A percentile compares a stretch with the other conserved stretches of the same genome.
Conservation (phyloP, 53 echinoderm and acorn worm genomes). For the Apostichopus leukothele region DNA sequence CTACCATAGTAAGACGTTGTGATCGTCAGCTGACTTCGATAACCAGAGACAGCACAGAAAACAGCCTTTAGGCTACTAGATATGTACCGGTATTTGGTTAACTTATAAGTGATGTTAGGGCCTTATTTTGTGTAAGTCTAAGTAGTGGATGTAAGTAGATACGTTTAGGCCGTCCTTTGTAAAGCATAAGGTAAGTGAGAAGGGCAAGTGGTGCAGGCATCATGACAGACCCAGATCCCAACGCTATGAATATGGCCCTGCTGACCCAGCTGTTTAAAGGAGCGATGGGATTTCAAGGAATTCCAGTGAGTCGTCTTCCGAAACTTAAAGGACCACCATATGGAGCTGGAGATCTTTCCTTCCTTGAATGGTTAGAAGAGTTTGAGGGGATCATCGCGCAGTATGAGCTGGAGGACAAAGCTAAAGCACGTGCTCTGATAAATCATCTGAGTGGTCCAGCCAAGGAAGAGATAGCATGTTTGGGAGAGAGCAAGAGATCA, state of each 20-base stretch:
- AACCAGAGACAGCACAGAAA: too few species aligned
- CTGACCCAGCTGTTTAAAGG: background rate
- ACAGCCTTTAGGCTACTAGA: too few species aligned
- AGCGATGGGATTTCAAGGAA: conserved; percentile 34
- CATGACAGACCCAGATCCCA: background rate
- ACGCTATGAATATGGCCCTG: background rate
- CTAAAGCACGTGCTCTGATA: conserved; percentile 29
- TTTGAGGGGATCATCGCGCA: conserved; percentile 23
- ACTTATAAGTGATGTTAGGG: too few species aligned
- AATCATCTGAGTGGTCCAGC: conserved; percentile 54
- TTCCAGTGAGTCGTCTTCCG: conserved; percentile 27
- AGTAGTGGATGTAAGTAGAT: too few species aligned
- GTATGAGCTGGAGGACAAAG: conserved; percentile 10
- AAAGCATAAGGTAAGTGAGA: background rate
- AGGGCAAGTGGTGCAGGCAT: conserved; percentile 5
- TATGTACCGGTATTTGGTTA: too few species aligned
- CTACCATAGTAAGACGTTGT: too few species aligned
- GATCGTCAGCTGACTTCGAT: too few species aligned
- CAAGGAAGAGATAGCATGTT: conserved; percentile 48
- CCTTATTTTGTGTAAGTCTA: too few species aligned
- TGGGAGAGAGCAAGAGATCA: background rate
- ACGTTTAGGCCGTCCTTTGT: too few species aligned
- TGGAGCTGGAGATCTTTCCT: conserved; percentile 21
- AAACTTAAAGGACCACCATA: conserved; percentile 47
- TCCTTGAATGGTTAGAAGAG: conserved; percentile 55